These are phyloP conservation scores for Pelusios castaneus DNA, from an alignment of 2,113 vertebrate species.

Conservation along the genomic window DNA sequence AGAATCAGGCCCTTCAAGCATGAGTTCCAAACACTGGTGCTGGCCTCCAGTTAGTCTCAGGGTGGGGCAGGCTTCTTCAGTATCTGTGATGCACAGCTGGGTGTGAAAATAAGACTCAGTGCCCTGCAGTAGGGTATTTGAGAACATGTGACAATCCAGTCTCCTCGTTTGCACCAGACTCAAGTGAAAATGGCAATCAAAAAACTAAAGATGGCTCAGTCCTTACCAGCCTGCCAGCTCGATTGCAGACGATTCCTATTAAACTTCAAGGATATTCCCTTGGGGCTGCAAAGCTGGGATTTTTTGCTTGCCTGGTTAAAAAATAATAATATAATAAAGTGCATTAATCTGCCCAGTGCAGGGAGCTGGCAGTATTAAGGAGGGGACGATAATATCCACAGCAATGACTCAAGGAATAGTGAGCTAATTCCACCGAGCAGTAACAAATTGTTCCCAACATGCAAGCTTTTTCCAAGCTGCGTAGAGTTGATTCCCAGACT, in stretches of 20 bases:
- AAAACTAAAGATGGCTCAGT: not conserved
- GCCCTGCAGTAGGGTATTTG: not conserved
- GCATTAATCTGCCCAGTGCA: too few relatives aligned
- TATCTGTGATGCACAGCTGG: not conserved
- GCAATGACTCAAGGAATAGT: not conserved
- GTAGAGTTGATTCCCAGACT: not conserved
- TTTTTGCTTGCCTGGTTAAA: not conserved
- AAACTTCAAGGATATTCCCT: not conserved
- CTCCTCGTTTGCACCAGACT: not conserved
- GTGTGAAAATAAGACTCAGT: not conserved
- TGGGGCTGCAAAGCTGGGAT: not conserved
- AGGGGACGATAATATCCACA: not conserved
- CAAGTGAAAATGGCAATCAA: not conserved
- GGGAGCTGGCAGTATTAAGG: too few relatives aligned
- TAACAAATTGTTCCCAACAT: not conserved
- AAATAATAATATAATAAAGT: too few relatives aligned
- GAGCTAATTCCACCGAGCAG: not conserved
- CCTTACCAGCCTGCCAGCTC: not conserved
- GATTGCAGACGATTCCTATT: not conserved
- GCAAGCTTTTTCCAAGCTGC: not conserved
- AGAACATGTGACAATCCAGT: too few relatives aligned
- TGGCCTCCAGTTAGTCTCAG: too few relatives aligned
- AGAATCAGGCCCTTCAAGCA: too few relatives aligned
- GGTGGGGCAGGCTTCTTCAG: not conserved
- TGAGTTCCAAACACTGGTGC: too few relatives aligned